Evolutionary conservation across 2,888 invertebrate species (phyloP).

Genomic region (Hypselothyrea guttata): DNA sequence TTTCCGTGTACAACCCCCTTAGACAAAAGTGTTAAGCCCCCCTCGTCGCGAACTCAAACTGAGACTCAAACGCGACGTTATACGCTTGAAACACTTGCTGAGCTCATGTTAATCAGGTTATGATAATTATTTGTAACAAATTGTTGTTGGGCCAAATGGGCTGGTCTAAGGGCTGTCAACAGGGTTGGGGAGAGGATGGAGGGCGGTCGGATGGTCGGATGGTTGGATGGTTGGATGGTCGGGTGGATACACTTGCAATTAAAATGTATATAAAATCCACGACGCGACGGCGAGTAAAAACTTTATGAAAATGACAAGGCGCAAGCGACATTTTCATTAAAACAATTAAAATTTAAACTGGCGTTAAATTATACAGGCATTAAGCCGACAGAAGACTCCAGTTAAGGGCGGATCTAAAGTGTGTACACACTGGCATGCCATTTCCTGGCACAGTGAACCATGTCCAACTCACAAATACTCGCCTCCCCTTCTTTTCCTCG

Average conservation of each 20-base stretch:
- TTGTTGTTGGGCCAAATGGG: slow-evolving; percentile 62
- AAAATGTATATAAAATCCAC: slow-evolving; percentile 68
- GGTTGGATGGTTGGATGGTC: not conserved
- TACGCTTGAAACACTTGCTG: slow-evolving; percentile 50
- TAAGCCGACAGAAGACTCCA: slow-evolving; percentile 47
- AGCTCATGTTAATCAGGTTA: slow-evolving; percentile 83
- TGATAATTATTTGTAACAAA: slow-evolving; percentile 82
- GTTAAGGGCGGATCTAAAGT: slow-evolving; percentile 51
- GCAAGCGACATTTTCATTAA: slow-evolving; percentile 76
- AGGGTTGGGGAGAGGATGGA: slow-evolving; percentile 13
- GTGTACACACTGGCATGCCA: slow-evolving; percentile 5
- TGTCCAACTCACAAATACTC: slow-evolving; percentile 20
- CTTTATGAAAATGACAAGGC: slow-evolving; percentile 75
- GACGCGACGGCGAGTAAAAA: slow-evolving; percentile 60
- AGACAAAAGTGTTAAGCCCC: not conserved
- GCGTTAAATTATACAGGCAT: slow-evolving; percentile 80
- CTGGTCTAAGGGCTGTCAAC: slow-evolving; percentile 24
- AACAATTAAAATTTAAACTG: slow-evolving; percentile 81
- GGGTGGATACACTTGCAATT: slow-evolving; percentile 60
- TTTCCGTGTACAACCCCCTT: slow-evolving; percentile 44
- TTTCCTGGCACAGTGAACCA: slow-evolving; percentile 18
- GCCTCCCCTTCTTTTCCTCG: not conserved
- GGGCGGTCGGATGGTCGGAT: slow-evolving; percentile 6
- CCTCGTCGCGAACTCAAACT: not conserved
- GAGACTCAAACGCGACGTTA: not conserved